Evolutionary conservation across 2,797 vertebrate genomes (phyloP), one percentile per base, ranked within the genome.

Genomic region (Amniataba percoides): DNA sequence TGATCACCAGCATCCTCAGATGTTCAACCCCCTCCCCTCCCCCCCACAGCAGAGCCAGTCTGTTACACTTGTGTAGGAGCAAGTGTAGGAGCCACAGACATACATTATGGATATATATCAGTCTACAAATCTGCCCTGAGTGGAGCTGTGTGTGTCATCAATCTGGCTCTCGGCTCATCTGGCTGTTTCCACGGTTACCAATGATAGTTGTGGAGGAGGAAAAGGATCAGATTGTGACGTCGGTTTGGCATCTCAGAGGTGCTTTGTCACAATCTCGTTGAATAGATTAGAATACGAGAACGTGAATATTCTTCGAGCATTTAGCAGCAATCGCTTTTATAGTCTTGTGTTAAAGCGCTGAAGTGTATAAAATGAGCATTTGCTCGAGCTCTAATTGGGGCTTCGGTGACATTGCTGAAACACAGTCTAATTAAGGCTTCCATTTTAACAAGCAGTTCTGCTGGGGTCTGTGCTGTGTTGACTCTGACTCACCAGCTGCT

Each of bases 161-260:
- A 81, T 89, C 85, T 77, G 71, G 68, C 70, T 78, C 71, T 77
- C 27, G 3, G 65, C 81, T 67, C 23, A 67, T 82, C 84, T 85
- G 86, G 60, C 76, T 79, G 91, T 93, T 93, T 90, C 93, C 90
- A 93, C 71, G 86, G 93, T 89, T 90, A 92, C 91, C 76, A 72
- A 40, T 74, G 79, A 85, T 85, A 89, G 84, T 71, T 86, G 85
- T 87, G 87, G 82, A 83, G 87, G 89, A 88, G 87, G 85, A 83
- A 81, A 78, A 73, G 61, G 58, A 84, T 69, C 48, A 68, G 75
- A 84, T 75, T 52, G 74, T 79, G 74, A 89, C 36, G 64, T 72
- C 39, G 40, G 78, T 66, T 71, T 74, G 52, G 69, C 80, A 65
- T 75, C 55, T 71, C 19, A 74, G 86, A 87, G 71, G 66, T 81